Percentiles rank a stretch among this genome's conserved stretches.
Evolutionary conservation across 2,888 invertebrate genomes (phyloP).

Genomic region (Aporophyla nigra): DNA sequence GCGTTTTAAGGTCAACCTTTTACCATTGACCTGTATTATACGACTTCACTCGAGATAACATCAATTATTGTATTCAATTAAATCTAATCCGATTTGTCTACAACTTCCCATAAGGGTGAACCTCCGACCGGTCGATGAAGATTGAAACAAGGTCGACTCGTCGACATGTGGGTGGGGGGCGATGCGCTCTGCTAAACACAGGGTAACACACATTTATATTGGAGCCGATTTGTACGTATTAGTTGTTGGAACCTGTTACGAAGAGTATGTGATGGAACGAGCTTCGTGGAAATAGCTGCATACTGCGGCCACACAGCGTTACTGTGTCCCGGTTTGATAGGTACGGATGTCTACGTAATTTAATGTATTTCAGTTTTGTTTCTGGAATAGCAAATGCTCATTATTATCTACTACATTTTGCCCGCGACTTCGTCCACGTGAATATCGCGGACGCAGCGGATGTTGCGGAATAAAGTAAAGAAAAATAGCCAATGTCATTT

Average conservation of each 20-base stretch:
- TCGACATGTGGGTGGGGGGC: not conserved
- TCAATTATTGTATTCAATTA: not conserved
- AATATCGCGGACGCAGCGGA: too few species aligned
- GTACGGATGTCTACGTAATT: not conserved
- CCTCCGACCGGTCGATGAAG: not conserved
- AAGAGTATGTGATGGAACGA: not conserved
- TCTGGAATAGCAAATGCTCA: not conserved
- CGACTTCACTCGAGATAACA: not conserved
- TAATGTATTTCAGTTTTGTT: not conserved
- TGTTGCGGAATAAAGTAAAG: too few species aligned
- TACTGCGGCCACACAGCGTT: too few species aligned
- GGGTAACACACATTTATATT: slow-evolving; percentile 1
- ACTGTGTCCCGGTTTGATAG: not conserved
- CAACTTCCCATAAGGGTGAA: not conserved
- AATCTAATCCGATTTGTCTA: not conserved
- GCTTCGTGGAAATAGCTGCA: too few species aligned
- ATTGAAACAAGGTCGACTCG: not conserved
- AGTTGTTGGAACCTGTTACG: not conserved
- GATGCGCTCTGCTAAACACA: slow-evolving; percentile 4
- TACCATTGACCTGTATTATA: not conserved
- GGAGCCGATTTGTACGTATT: not conserved
- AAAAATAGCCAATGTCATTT: too few species aligned
- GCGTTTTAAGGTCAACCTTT: not conserved
- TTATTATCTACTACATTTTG: too few species aligned
- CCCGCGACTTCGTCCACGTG: too few species aligned